Conservation (phyloP, 1,140 invertebrate genomes). For the Onthophagus taurus region DNA sequence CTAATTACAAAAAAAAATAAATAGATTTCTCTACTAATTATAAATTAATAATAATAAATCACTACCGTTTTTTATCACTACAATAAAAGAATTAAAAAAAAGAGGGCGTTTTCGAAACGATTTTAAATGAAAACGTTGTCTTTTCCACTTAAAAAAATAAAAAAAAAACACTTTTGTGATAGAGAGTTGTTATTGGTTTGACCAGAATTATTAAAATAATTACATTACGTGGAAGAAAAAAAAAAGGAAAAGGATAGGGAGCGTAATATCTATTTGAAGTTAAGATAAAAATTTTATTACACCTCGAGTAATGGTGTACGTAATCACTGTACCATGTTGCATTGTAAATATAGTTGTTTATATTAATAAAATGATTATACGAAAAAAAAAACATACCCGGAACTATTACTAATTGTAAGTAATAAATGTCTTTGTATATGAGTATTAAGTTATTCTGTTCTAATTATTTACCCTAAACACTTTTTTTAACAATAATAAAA, state of each 20-base stretch:
- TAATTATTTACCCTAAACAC: too few species aligned
- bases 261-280: constrained; percentile 22
- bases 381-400: constrained; percentile 33
- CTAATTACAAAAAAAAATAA: too few species aligned
- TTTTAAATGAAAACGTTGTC: constrained; percentile 7
- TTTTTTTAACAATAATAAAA: too few species aligned
- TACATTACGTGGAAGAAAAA: too few species aligned
- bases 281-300: constrained; percentile 24
- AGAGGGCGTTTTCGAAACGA: background rate
- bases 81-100: too few species aligned
- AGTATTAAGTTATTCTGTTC: too few species aligned
- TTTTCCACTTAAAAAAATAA: too few species aligned
- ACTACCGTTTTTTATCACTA: constrained; percentile 10
- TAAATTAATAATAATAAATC: constrained; percentile 11
- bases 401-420: constrained; percentile 32
- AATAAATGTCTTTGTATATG: constrained; percentile 36
- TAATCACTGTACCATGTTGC: constrained; percentile 30
- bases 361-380: constrained; percentile 34
- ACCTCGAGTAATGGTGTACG: constrained; percentile 27
- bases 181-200: constrained; percentile 30
- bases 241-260: too few species aligned
- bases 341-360: constrained; percentile 37
- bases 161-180: constrained; percentile 29
- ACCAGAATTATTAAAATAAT: too few species aligned
- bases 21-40: too few species aligned